Base-by-base conservation (phyloP, 2,113 vertebrate genomes). In the Pluvianellus socialis region DNA sequence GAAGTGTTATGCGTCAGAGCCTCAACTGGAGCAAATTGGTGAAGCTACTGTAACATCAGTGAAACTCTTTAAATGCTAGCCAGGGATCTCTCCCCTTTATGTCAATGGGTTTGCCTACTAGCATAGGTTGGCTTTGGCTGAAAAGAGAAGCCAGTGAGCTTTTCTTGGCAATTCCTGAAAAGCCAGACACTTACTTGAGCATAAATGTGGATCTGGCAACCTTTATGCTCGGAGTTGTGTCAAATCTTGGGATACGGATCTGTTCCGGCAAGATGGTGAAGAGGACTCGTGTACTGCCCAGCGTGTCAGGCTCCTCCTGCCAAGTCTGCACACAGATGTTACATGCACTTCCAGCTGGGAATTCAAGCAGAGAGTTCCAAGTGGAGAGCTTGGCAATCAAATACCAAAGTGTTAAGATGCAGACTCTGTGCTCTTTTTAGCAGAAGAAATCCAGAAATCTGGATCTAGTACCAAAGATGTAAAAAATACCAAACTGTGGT, bases 271-370 rank as follows among this genome's bases (percentile, higher is more conserved):
- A 94, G 91, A 86, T 76, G 85, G 71, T 86, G 87, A 79, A 30
- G 66, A 90, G 92, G 58, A 90, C 59, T 91, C 27, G 4, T 94
- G 93, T 94, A 85, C 77, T 91, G 94, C 94, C 87, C 80, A 89
- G 73, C 12, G 0, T 94, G 91, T 38, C 1, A 2, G 40, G 49
- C 53, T 91, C 50, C 67, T 81, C 62, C 82, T 94, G 94, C 83
- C 87, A 95, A 96, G 74, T 44, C 79, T 3, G 4, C 74, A 52
- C 90, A 83, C 84, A 88, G 87, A 96, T 91, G 92, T 90, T 96
- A 82, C 70, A 92, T 0, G 1, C 5, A 0, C 59, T 79, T 94
- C 94, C 94, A 87, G 80, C 80, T 68, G 94, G 44, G 94, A 79
- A 85, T 70, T 79, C 87, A 79, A 95, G 77, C 52, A 66, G 66